These are phyloP conservation scores for Caracal caracal DNA, from an alignment of 2,113 vertebrate species.

Conservation along the genomic window DNA sequence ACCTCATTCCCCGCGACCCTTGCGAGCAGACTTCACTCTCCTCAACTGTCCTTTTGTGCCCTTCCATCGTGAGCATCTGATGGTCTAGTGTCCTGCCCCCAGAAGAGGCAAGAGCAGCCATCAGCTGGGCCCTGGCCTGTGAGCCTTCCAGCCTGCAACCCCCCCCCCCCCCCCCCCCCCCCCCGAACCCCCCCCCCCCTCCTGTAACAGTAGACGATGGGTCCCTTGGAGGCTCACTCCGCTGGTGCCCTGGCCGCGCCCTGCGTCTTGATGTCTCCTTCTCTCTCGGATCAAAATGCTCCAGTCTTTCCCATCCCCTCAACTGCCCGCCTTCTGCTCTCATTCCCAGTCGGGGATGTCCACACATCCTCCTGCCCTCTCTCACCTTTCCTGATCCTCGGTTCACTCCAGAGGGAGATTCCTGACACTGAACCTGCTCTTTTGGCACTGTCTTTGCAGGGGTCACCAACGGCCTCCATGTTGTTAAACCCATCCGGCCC, in stretches of 20 bases:
- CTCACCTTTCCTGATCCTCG: not conserved
- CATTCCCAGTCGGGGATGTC: not conserved
- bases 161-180: not conserved
- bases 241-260: no score
- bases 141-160: not conserved
- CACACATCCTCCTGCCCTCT: not conserved
- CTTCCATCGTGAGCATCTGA: not conserved
- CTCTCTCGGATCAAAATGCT: not conserved
- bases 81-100: not conserved
- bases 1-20: not conserved
- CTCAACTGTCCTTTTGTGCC: not conserved
- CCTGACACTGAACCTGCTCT: not conserved
- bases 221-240: not conserved
- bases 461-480: not conserved
- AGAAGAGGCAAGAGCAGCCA: no score
- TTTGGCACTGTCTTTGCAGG: not conserved
- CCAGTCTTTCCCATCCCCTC: not conserved
- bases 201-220: not conserved
- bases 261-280: not conserved
- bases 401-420: accelerated
- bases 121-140: no score
- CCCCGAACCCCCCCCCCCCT: not conserved
- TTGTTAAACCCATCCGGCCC: not conserved
- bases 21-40: not conserved
- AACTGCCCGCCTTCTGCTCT: not conserved